A percentile compares a stretch with the other conserved stretches of the same genome.
Conservation (phyloP, 2,113 vertebrate species). For the Neolamprologus hecqui region DNA sequence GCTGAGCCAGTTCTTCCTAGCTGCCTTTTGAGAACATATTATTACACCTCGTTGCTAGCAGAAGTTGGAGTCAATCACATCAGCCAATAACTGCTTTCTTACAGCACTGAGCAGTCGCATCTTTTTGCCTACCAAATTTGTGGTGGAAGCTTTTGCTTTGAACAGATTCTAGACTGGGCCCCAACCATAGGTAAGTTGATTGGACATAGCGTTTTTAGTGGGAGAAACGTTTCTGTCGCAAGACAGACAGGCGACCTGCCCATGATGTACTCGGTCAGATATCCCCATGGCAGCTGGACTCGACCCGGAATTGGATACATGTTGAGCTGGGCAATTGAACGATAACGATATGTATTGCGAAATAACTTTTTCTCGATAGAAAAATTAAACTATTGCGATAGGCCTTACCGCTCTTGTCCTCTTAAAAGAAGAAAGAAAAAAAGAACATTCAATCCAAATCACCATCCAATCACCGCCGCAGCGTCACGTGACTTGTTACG, state of each 20-base stretch:
- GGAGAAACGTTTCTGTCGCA: neutral
- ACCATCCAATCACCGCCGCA: too few species aligned
- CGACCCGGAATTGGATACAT: neutral
- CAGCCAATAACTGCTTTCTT: neutral
- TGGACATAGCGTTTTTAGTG: neutral
- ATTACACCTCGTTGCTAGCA: neutral
- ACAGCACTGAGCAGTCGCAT: neutral
- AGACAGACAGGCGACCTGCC: neutral
- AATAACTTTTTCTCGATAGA: too few species aligned
- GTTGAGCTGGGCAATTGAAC: neutral
- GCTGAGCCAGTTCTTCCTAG: neutral
- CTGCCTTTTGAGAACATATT: neutral
- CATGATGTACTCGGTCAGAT: neutral
- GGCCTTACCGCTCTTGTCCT: too few species aligned
- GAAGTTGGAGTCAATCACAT: neutral
- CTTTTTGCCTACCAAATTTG: neutral
- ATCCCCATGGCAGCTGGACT: neutral
- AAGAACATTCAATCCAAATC: too few species aligned
- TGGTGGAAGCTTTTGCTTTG: neutral
- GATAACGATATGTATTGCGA: too few species aligned
- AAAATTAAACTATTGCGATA: too few species aligned
- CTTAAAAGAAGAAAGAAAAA: too few species aligned
- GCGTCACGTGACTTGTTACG: too few species aligned
- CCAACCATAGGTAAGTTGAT: neutral
- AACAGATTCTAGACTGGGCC: neutral